Evolutionary conservation across 2,797 vertebrate species (phyloP).

Genomic region (Otus scops): DNA sequence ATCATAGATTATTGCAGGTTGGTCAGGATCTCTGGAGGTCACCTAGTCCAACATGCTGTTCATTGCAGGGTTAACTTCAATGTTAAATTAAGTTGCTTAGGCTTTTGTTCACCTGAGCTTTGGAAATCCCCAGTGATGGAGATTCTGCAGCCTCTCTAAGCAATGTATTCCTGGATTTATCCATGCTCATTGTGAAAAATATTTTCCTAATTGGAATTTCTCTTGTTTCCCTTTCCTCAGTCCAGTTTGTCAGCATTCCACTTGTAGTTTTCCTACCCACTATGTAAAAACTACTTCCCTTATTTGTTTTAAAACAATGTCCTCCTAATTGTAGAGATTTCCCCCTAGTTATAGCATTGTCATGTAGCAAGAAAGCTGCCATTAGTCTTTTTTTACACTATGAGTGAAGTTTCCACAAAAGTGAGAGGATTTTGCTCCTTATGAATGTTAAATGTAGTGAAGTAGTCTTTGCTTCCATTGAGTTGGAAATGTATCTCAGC

Average conservation of each 20-base stretch:
- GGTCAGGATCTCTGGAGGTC: neutral
- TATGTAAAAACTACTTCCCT: neutral
- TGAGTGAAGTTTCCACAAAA: neutral
- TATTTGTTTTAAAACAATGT: neutral
- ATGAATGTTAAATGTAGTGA: neutral
- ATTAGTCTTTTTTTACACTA: neutral
- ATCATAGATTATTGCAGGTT: neutral
- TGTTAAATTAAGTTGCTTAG: neutral
- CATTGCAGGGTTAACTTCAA: neutral
- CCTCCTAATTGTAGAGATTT: neutral
- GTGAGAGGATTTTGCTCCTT: neutral
- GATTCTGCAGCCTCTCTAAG: neutral
- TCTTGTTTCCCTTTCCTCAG: neutral
- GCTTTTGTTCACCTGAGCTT: neutral
- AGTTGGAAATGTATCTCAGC: neutral
- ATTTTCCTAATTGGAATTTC: neutral
- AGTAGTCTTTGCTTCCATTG: neutral
- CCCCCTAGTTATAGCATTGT: neutral
- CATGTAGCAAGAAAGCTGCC: neutral
- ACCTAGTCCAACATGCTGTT: neutral
- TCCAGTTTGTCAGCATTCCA: neutral
- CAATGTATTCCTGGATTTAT: neutral
- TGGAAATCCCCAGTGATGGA: neutral
- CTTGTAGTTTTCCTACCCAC: neutral
- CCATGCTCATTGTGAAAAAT: fast-evolving